phyloP scores from a whole-genome alignment of 1,140 invertebrate species.

The Sycophila sp. region DNA sequence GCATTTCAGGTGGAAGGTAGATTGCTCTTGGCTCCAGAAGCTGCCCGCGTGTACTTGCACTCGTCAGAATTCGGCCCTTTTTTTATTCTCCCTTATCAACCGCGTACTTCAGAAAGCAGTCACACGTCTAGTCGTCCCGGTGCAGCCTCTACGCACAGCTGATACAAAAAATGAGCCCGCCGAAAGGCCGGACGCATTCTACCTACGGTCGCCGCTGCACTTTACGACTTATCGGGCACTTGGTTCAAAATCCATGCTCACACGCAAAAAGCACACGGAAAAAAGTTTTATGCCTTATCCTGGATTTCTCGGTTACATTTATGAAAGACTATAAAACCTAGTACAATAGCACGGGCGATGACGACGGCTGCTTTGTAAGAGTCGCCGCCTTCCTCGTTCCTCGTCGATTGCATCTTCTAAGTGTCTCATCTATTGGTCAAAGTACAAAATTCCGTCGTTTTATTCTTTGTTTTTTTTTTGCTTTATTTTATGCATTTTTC shows the following conservation, averaged over 20 bases:
- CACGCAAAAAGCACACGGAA: neutral
- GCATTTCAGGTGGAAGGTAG: too few species aligned
- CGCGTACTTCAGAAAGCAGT: neutral
- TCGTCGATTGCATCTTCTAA: neutral
- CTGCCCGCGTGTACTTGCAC: conserved; percentile 40
- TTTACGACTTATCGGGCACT: neutral
- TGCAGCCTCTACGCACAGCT: conserved; percentile 40
- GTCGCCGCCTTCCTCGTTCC: neutral
- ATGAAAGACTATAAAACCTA: conserved; percentile 51
- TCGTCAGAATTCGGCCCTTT: conserved; percentile 48
- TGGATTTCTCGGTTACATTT: too few species aligned
- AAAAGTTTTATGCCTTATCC: too few species aligned
- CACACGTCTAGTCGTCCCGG: neutral
- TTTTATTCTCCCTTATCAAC: conserved; percentile 40
- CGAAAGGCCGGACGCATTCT: neutral
- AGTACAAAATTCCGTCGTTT: neutral
- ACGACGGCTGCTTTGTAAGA: neutral
- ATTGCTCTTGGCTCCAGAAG: neutral
- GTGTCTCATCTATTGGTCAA: neutral
- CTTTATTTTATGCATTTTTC: too few species aligned
- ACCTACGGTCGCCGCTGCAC: neutral
- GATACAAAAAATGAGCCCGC: neutral
- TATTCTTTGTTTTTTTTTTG: neutral
- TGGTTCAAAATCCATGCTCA: too few species aligned
- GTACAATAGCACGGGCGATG: conserved; percentile 47